Conservation (phyloP, 1,140 invertebrate species). For the Drosophila parabipectinata region DNA sequence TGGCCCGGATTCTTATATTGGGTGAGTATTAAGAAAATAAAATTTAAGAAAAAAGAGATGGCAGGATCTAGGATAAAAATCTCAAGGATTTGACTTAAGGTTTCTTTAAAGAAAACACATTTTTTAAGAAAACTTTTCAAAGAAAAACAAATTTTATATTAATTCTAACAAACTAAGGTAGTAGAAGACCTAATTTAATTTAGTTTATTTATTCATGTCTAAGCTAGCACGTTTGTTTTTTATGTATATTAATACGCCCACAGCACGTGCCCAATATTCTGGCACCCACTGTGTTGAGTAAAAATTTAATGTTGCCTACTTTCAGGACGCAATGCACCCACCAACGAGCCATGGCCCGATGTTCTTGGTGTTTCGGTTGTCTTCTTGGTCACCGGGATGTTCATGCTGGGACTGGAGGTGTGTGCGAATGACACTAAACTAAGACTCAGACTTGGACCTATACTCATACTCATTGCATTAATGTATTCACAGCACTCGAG, state of each 20-base stretch:
- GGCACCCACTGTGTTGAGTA: conserved; percentile 27
- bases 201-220: neutral
- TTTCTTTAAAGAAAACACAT: too few species aligned
- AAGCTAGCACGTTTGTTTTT: neutral
- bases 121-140: too few species aligned
- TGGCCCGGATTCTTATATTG: conserved; percentile 84
- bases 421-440: neutral
- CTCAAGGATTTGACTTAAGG: too few species aligned
- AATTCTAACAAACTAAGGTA: too few species aligned
- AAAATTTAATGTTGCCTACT: conserved; percentile 52
- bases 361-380: conserved; percentile 88
- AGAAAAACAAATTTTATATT: too few species aligned
- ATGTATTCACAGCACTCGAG: conserved; percentile 71
- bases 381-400: conserved; percentile 87
- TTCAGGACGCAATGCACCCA: conserved; percentile 84
- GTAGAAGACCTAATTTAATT: neutral
- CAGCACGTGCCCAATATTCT: conserved; percentile 41
- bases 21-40: conserved; percentile 22
- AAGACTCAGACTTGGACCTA: neutral
- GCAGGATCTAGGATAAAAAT: too few species aligned
- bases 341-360: conserved; percentile 88
- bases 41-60: neutral
- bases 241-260: neutral
- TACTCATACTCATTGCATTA: conserved; percentile 6
- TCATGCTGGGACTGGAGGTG: conserved; percentile 89